A percentile compares a stretch with the other conserved stretches of the same genome.
These are phyloP conservation scores for Sebastolobus alascanus DNA, from an alignment of 2,797 vertebrate species.

Conservation along the genomic window DNA sequence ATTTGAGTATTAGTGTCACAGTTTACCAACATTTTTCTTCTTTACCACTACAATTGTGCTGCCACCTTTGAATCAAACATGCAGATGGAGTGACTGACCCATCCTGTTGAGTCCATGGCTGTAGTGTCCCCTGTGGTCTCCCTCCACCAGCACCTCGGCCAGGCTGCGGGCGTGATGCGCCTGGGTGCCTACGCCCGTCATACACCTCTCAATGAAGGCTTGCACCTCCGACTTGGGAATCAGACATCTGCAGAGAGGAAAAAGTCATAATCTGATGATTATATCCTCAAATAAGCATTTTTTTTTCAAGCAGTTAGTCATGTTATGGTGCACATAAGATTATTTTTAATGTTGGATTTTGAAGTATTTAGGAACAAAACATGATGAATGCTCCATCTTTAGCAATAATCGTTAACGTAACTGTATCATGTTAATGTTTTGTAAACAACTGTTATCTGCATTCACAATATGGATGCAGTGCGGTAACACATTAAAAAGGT, in stretches of 20 bases:
- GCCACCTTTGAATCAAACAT: background rate
- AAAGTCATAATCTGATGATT: background rate
- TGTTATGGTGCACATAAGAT: background rate
- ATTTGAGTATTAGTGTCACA: background rate
- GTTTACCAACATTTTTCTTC: background rate
- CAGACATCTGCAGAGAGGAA: slow-evolving; percentile 76
- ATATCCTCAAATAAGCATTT: background rate
- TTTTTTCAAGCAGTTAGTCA: background rate
- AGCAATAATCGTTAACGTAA: background rate
- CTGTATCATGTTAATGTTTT: background rate
- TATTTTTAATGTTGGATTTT: background rate
- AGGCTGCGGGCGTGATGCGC: slow-evolving; percentile 80
- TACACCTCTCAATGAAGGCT: slow-evolving; percentile 82
- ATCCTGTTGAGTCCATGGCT: slow-evolving; percentile 88
- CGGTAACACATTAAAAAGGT: background rate
- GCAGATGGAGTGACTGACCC: slow-evolving; percentile 71
- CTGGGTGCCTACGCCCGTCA: slow-evolving; percentile 80
- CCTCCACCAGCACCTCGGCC: slow-evolving; percentile 86
- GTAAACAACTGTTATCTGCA: background rate
- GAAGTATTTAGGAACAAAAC: background rate
- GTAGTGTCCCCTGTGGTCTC: slow-evolving; percentile 85
- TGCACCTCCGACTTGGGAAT: slow-evolving; percentile 76
- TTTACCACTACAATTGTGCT: background rate
- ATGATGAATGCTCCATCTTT: background rate
- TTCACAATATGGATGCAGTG: background rate